Conservation (phyloP, 2,888 invertebrate genomes). For the Lamproptera curius region DNA sequence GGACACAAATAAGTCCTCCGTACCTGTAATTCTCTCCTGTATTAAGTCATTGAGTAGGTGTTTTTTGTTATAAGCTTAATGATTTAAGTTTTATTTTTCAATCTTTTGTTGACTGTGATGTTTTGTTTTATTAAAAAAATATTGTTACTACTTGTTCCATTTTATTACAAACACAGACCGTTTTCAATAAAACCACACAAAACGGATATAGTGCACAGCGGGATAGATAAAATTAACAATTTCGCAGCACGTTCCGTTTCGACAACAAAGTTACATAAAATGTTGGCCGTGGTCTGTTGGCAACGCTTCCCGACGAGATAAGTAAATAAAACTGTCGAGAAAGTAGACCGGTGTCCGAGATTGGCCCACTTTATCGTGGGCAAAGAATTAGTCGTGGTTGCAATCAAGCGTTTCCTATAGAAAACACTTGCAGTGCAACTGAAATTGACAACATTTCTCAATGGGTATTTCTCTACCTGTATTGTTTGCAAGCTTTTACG, state of each 20-base stretch:
- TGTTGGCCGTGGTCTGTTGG: conserved; percentile 61
- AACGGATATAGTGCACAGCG: conserved; percentile 3
- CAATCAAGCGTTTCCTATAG: conserved; percentile 65
- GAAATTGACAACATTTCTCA: conserved; percentile 62
- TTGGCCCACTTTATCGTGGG: conserved; percentile 65
- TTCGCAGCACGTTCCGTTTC: conserved; percentile 60
- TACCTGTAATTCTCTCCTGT: conserved; percentile 35
- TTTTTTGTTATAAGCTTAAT: conserved; percentile 47
- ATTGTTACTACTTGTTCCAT: conserved; percentile 13
- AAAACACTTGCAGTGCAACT: conserved; percentile 53
- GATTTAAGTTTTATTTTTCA: conserved; percentile 40
- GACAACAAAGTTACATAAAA: conserved; percentile 73
- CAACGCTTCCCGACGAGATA: conserved; percentile 66
- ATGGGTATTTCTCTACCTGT: conserved; percentile 29
- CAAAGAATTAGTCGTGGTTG: conserved; percentile 65
- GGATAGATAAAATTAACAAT: conserved; percentile 35
- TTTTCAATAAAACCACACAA: conserved; percentile 8
- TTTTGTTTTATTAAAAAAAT: conserved; percentile 49
- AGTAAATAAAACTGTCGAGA: conserved; percentile 66
- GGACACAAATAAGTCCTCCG: conserved; percentile 52
- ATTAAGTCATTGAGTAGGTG: conserved; percentile 51
- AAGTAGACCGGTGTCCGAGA: conserved; percentile 69
- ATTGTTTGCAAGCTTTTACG: not conserved
- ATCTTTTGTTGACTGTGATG: conserved; percentile 59
- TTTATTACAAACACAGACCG: conserved; percentile 11